Evolutionary conservation across 2,113 vertebrate species (phyloP), one percentile per base, ranked within the genome.

Genomic region (Cyprinus carpio): DNA sequence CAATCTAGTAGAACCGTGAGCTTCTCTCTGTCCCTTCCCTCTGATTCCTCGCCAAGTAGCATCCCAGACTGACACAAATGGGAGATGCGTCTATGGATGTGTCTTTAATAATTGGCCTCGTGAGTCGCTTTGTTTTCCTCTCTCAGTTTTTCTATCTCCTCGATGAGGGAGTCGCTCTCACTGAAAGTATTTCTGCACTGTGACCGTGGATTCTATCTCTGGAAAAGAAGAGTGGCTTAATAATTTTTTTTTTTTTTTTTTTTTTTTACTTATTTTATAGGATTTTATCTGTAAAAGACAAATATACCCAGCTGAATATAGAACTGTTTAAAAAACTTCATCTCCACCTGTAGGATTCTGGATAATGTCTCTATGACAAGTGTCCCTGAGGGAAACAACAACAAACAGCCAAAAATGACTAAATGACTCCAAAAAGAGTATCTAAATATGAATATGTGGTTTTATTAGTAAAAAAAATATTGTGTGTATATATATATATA

Each of bases 331-430:
- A 99, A n/a, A n/a, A n/a, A n/a, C n/a, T n/a, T 95, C 97, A 99
- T 99, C 92, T 99, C 98, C 88, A 99, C 95, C 94, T 99, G 98
- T 40, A 99, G n/a, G 95, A 94, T 99, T 99, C n/a, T n/a, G n/a
- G 89, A 99, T 94, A 84, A 99, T 95, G 91, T 99, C 98, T 89
- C 95, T 93, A 90, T 99, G 98, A 84, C 96, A 98, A 0, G 95
- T 89, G 88, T 98, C 96, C 90, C 98, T 99, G 91, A 71, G 75
- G n/a, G 75, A 83, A 90, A 84, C 49, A 90, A 58, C 20, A 46
- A 87, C n/a, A n/a, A 69, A 43, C 9, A 51, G 20, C 5, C 23
- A 78, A 11, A 20, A 8, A 20, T 69, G 15, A 29, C 13, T 29
- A 29, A 65, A 65, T 31, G 13, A 10, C 65, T 34, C 43, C 2